Base-by-base conservation (phyloP, 1,140 invertebrate species). In the Chrysopa pallens region DNA sequence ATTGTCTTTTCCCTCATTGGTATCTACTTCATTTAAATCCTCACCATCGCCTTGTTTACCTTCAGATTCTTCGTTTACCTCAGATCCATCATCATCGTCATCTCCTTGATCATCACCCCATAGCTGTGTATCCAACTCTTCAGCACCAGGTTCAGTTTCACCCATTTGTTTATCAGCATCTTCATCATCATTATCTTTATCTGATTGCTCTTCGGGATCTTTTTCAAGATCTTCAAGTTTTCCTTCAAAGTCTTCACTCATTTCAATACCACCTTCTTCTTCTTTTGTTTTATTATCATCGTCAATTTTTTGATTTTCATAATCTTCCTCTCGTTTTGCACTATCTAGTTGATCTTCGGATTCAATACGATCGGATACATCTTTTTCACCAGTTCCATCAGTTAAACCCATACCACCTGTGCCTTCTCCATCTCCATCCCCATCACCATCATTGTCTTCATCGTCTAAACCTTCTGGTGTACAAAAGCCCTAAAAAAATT, bases 141-240 rank as follows among this genome's bases (percentile, higher is more conserved):
- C 86, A 27, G 77, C 77, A 7, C 73, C 78, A 46, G 83, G 75
- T 52, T 83, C 85, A 6, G 84, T 83, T 45, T 95, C 85, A n/a
- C 87, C 91, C 87, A 95, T 94, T 68, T 95, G 76, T 58, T 94
- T 92, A 45, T 95, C 90, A 1, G 79, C 62, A 48, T 94, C 72
- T 1, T 80, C 70, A 41, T 77, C 67, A n/a, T 74, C 70, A 46
- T 76, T 69, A 1, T 74, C 64, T 27, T 72, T 66, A 36, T 79
- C 66, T 9, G 76, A 72, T 29, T 81, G 68, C 8, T 69, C 61
- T 12, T 61, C 62, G 40, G 66, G 62, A 58, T 69, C 59, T 40
- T 77, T 68, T 12, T 91, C 84, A 13, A 85, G 59, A 62, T 94
- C 87, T 57, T 91, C 61, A 27, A 66, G 52, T 53, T 87, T 78